phyloP scores from a whole-genome alignment of 2,113 vertebrate species.

The Haliaeetus leucogaster region DNA sequence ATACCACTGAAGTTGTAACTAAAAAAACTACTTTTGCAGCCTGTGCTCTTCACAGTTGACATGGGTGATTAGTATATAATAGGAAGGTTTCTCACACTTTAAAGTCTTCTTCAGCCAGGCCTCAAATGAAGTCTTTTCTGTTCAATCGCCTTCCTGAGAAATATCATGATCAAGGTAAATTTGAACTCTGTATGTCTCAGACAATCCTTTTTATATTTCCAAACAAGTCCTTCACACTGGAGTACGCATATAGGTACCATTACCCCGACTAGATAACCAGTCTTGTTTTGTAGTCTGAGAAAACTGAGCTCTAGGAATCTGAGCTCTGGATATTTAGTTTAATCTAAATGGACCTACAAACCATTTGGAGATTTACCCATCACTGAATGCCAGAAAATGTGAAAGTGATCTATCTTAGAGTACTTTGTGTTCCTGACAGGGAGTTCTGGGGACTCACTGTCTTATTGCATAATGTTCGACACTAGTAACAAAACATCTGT shows the following conservation, averaged over 20 bases:
- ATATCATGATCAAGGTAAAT: not conserved
- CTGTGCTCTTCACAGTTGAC: not conserved
- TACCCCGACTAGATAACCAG: not conserved
- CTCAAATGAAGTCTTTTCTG: not conserved
- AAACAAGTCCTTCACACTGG: not conserved
- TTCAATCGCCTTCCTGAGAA: not conserved
- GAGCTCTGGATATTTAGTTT: not conserved
- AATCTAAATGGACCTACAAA: not conserved
- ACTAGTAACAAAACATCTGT: conserved; percentile 36
- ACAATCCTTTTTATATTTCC: not conserved
- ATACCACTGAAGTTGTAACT: not conserved
- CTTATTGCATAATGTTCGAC: conserved; percentile 38
- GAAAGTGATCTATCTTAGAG: conserved; percentile 27
- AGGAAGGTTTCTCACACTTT: not conserved
- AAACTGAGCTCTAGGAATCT: conserved; percentile 30
- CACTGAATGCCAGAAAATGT: conserved; percentile 23
- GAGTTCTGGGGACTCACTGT: conserved; percentile 20
- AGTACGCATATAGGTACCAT: not conserved
- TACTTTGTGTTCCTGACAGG: conserved; percentile 44
- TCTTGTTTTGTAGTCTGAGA: not conserved
- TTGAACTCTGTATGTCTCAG: not conserved
- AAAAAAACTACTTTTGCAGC: not conserved
- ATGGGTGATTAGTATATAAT: not conserved
- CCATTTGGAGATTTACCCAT: not conserved
- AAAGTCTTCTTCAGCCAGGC: not conserved